These are phyloP conservation scores for Solenopsis fugax DNA, from an alignment of 1,140 invertebrate species.

Conservation along the genomic window DNA sequence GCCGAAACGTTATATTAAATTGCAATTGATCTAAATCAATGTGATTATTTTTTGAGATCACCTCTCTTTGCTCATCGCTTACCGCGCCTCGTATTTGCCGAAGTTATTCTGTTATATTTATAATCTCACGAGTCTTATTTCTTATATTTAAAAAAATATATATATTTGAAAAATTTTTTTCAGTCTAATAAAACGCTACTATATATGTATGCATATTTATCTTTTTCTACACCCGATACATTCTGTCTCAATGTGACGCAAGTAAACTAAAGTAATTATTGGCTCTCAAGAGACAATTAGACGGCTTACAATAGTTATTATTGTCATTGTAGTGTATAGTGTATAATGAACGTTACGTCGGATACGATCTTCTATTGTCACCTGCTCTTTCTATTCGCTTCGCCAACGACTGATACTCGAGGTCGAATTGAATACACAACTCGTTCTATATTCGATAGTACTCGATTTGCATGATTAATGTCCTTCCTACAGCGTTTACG, in stretches of 20 bases:
- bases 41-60: too few species aligned
- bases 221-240: background rate
- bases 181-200: background rate
- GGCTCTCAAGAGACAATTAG: slow-evolving; percentile 37
- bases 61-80: too few species aligned
- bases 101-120: too few species aligned
- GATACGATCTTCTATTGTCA: slow-evolving; percentile 49
- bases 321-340: background rate
- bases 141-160: too few species aligned
- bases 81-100: too few species aligned
- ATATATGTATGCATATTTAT: background rate
- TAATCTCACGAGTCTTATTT: too few species aligned
- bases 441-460: slow-evolving; percentile 19
- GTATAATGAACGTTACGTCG: slow-evolving; percentile 33
- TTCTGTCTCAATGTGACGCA: background rate
- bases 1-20: too few species aligned
- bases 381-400: slow-evolving; percentile 23
- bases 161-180: too few species aligned
- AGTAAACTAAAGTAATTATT: slow-evolving; percentile 29
- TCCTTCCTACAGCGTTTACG: background rate
- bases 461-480: slow-evolving; percentile 40
- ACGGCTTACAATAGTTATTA: slow-evolving; percentile 34
- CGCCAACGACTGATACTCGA: background rate
- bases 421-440: background rate
- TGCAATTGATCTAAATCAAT: too few species aligned